Conservation (phyloP, 2,113 vertebrate genomes). For the Cepphus grylle region DNA sequence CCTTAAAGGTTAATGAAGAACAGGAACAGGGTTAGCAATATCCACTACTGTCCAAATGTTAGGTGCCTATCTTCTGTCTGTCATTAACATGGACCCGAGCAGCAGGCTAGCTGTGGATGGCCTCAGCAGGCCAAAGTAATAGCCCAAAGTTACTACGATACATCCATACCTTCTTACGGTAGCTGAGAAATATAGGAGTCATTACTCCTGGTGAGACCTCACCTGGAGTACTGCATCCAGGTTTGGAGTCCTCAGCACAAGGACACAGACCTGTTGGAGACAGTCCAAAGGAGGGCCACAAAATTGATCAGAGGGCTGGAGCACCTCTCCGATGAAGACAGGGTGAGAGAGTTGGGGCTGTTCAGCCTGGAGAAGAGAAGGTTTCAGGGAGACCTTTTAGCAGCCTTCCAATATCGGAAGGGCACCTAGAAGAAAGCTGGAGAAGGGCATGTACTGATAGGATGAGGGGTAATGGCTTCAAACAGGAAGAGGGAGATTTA, state of each 20-base stretch:
- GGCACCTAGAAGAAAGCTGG: not conserved
- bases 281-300: not conserved
- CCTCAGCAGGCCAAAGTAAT: not conserved
- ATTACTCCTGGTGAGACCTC: not conserved
- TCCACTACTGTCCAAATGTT: not conserved
- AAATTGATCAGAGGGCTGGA: not conserved
- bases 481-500: not conserved
- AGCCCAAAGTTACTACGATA: not conserved
- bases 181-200: not conserved
- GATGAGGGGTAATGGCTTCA: not conserved
- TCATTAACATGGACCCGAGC: accelerated
- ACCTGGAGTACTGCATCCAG: not conserved
- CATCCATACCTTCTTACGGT: not conserved
- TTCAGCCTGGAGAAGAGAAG: not conserved
- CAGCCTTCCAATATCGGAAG: not conserved
- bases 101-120: not conserved
- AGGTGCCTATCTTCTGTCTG: not conserved
- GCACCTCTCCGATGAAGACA: not conserved
- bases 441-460: not conserved
- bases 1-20: not conserved
- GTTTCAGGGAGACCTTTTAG: not conserved
- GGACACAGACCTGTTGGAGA: not conserved
- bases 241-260: not conserved
- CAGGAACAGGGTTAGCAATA: not conserved
- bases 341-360: not conserved